Base-by-base conservation (phyloP, 2,888 invertebrate genomes). In the Phyllotreta striolata region DNA sequence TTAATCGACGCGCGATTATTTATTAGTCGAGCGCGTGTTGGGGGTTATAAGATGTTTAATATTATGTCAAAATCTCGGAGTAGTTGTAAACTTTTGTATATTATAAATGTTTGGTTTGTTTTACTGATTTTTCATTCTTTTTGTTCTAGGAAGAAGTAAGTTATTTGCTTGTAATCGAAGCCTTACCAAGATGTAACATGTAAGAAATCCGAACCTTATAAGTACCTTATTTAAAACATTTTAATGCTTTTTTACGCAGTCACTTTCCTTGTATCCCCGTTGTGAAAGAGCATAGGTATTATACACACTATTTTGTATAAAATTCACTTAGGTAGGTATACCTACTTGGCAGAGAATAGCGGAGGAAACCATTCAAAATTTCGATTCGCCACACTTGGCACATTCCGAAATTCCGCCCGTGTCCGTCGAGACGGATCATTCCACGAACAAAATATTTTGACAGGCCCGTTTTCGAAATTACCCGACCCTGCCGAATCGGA, bases 101-200 rank as follows among this genome's bases (percentile, higher is more conserved):
- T 14, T 1, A 14, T 12, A 1, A 12, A 6, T 8, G 24, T 24
- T 66, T 51, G 52, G 24, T 24, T 66, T 51, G 52, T 59, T 69
- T 68, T 73, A 77, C 79, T 81, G 79, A 80, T 80, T 76, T 73
- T 70, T 60, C 79, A 66, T 78, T 80, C 77, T 78, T 80, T 80
- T 80, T 81, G 81, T 81, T 82, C 78, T 79, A 82, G 82, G 82
- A 80, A 79, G 82, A 82, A 82, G 82, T 82, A 82, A 82, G 82
- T 82, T 64, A 64, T 68, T 70, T 66, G 43, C 38, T 44, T 41
- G 40, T 55, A 61, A 57, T 60, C 49, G 54, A 60, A 56, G 55
- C 51, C 39, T 44, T 46, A 38, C 58, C 44, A 46, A 49, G 66
- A 64, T 56, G 61, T 52, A 44, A 64, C 64, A 64, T 54, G 68